Evolutionary conservation across 1,140 invertebrate genomes (phyloP).

Genomic region (Himalopsyche phryganea): DNA sequence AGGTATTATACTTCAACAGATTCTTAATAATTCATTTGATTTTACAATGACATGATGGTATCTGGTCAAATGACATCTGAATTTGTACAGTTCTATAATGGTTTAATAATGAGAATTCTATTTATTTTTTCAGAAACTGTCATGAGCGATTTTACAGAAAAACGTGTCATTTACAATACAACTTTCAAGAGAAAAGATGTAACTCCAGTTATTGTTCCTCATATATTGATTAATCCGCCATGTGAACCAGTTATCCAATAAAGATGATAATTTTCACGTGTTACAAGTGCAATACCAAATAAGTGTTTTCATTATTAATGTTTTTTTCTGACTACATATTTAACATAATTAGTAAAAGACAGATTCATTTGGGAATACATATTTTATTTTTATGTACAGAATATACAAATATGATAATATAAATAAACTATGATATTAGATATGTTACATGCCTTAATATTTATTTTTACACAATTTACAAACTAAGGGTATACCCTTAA

Average conservation of each 20-base stretch:
- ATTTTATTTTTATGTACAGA: no score
- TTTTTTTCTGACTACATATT: background rate
- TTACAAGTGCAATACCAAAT: background rate
- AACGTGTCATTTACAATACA: constrained; percentile 13
- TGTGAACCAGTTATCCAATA: background rate
- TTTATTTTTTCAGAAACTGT: background rate
- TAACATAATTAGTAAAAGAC: background rate
- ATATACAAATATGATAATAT: no score
- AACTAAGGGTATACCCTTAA: no score
- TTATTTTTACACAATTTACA: no score
- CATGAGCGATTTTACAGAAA: background rate
- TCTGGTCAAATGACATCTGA: background rate
- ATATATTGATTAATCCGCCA: background rate
- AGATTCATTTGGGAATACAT: background rate
- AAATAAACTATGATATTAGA: no score
- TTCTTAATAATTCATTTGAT: background rate
- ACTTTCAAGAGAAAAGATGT: constrained; percentile 13
- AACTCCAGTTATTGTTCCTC: constrained; percentile 4
- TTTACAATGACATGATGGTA: background rate
- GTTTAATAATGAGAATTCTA: background rate
- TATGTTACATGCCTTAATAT: no score
- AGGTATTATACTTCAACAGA: no score
- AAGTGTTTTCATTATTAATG: background rate
- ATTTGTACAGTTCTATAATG: background rate
- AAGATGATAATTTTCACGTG: background rate